Conservation (phyloP, 2,888 invertebrate species). For the Drosophila maculinotata region DNA sequence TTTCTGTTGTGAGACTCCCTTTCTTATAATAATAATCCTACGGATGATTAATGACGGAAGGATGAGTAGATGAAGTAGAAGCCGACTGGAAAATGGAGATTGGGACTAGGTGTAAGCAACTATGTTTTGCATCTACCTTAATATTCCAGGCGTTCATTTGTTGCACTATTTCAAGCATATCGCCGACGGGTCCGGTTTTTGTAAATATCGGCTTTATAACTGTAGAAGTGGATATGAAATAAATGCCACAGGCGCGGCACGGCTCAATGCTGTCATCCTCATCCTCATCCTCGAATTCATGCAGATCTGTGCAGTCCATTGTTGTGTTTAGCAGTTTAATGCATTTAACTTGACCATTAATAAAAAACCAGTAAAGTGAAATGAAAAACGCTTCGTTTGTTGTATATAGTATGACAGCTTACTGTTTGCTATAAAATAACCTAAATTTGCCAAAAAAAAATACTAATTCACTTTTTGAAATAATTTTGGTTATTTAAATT, state of each 20-base stretch:
- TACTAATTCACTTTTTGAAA: background rate
- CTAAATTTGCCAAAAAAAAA: background rate
- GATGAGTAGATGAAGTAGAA: too few relatives aligned
- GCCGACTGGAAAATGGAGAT: too few relatives aligned
- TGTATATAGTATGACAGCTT: slow-evolving; percentile 18
- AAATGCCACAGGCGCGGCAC: slow-evolving; percentile 80
- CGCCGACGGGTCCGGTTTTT: slow-evolving; percentile 44
- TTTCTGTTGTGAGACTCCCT: too few relatives aligned
- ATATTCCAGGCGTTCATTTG: slow-evolving; percentile 74
- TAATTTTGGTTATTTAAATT: too few relatives aligned
- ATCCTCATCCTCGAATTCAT: slow-evolving; percentile 50
- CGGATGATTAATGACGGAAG: too few relatives aligned
- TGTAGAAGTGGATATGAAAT: slow-evolving; percentile 41
- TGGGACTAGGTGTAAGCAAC: too few relatives aligned
- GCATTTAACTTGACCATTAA: slow-evolving; percentile 22
- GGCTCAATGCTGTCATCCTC: slow-evolving; percentile 72
- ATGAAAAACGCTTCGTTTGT: slow-evolving; percentile 24
- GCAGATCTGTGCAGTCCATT: slow-evolving; percentile 58
- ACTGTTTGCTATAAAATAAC: slow-evolving; percentile 14
- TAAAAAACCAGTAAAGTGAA: slow-evolving; percentile 15
- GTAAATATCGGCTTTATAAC: slow-evolving; percentile 56
- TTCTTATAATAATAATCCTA: too few relatives aligned
- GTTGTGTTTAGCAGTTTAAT: background rate
- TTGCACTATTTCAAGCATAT: slow-evolving; percentile 71
- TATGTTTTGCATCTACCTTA: too few relatives aligned